Evolutionary conservation across 2,113 vertebrate genomes (phyloP).

Genomic region (Andinoacara biseriatus): DNA sequence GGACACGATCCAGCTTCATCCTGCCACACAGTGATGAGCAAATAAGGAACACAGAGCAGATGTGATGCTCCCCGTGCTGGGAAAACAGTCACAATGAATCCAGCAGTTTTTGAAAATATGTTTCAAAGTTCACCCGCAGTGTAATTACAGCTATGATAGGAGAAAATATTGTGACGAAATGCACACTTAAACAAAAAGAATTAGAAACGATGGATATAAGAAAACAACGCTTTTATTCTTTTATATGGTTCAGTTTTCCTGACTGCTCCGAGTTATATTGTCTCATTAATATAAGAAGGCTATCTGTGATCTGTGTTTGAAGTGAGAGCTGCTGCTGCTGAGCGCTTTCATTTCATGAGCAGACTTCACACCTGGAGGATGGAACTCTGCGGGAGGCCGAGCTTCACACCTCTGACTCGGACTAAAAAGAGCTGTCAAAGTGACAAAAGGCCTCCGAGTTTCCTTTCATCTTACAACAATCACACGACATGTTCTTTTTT

Average conservation of each 20-base stretch:
- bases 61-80: neutral
- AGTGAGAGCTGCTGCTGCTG: slow-evolving; percentile 1
- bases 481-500: neutral
- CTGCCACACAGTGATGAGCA: neutral
- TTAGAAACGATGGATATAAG: neutral
- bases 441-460: neutral
- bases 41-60: neutral
- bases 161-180: neutral
- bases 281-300: too few relatives aligned
- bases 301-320: slow-evolving; percentile 17
- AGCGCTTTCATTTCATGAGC: neutral
- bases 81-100: neutral
- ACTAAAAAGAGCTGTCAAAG: slow-evolving; percentile 11
- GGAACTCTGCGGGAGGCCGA: slow-evolving; percentile 26
- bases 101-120: neutral
- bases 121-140: neutral
- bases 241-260: neutral
- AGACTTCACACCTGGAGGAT: slow-evolving; percentile 46
- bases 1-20: neutral
- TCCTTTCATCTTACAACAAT: neutral
- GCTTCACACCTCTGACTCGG: neutral
- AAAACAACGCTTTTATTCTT: fast-evolving
- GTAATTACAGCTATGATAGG: neutral
- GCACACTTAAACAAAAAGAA: neutral
- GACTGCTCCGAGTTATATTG: fast-evolving